Conservation (phyloP, 2,797 vertebrate genomes). For the Falco cherrug region DNA sequence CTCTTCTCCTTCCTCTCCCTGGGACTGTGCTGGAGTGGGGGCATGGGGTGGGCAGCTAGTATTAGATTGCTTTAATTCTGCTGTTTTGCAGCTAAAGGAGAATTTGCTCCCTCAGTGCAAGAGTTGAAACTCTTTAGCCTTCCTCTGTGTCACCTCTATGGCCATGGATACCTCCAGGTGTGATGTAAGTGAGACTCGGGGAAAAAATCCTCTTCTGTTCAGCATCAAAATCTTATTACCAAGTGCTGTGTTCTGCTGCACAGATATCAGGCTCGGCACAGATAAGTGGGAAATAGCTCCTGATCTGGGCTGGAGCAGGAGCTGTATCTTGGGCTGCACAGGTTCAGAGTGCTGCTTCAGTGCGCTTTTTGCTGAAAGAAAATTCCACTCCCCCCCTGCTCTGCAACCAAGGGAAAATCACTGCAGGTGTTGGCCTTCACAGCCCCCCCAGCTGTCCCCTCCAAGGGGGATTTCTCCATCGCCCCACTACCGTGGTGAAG, state of each 20-base stretch:
- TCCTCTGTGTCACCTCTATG: constrained; percentile 39
- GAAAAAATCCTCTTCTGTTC: neutral
- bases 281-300: constrained; percentile 30
- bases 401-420: neutral
- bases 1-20: neutral
- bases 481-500: neutral
- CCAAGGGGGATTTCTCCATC: neutral
- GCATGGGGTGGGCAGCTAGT: neutral
- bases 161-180: neutral
- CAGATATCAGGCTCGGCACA: neutral
- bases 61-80: neutral
- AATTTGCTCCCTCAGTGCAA: neutral
- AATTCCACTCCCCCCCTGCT: neutral
- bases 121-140: constrained; percentile 37
- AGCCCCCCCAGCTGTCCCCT: neutral
- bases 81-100: constrained; percentile 6
- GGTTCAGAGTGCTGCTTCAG: neutral
- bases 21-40: neutral
- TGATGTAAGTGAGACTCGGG: neutral
- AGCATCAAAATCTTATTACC: constrained; percentile 18
- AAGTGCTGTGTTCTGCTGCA: neutral
- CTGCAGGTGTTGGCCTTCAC: neutral
- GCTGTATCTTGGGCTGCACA: neutral
- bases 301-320: neutral
- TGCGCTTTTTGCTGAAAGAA: neutral